Conservation (phyloP, 2,113 vertebrate genomes). For the Brachypodius melanocephalos region DNA sequence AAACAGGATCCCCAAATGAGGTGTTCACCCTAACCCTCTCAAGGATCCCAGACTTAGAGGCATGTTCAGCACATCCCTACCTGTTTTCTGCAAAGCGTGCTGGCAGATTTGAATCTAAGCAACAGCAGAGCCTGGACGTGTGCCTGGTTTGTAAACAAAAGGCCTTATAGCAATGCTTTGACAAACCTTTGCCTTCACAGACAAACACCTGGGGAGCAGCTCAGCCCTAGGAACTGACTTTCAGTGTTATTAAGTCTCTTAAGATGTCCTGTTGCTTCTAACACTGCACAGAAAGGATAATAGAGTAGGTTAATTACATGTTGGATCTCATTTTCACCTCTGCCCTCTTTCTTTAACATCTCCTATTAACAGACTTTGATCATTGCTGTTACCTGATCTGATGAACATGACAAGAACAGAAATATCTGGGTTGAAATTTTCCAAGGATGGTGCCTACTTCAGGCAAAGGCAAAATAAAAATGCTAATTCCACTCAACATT, state of each 20-base stretch:
- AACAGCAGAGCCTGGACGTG: background rate
- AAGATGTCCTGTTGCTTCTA: background rate
- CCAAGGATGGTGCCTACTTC: background rate
- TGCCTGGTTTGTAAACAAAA: slow-evolving; percentile 2
- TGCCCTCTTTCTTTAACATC: background rate
- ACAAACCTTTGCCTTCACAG: background rate
- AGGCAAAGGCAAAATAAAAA: background rate
- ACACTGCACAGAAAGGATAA: background rate
- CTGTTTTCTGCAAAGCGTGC: background rate
- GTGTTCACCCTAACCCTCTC: background rate
- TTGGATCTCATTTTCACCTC: background rate
- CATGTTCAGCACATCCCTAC: background rate
- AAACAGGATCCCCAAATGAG: background rate
- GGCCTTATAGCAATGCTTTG: background rate
- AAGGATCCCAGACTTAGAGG: background rate
- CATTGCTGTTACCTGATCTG: background rate
- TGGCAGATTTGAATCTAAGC: background rate
- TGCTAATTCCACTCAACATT: background rate
- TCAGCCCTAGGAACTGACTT: background rate
- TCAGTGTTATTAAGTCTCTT: background rate
- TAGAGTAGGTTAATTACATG: background rate
- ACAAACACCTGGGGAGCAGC: background rate
- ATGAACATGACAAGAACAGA: background rate
- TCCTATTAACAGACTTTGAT: background rate
- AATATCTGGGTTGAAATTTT: background rate